A percentile compares a stretch with the other conserved stretches of the same genome.
These are phyloP conservation scores for Porites australiensis DNA, from an alignment of 64 coral and sea anemone species.

Conservation along the genomic window DNA sequence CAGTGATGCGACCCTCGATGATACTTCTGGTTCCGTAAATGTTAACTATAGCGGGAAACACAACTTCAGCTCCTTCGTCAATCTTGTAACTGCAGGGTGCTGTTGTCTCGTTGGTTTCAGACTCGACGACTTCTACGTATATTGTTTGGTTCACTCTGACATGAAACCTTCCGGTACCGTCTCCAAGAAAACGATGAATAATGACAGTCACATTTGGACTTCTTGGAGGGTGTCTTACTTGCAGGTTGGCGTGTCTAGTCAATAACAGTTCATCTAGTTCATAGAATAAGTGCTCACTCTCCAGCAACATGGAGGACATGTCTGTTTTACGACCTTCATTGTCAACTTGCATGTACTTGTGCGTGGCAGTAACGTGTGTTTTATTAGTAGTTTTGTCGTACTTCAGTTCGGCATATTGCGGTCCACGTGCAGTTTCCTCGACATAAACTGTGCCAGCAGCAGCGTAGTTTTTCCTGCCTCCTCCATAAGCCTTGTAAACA, in stretches of 20 bases:
- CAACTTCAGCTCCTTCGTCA: constrained; percentile 93
- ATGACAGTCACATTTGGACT: constrained; percentile 88
- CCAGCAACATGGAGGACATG: constrained; percentile 80
- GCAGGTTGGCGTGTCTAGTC: constrained; percentile 87
- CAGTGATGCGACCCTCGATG: constrained; percentile 92
- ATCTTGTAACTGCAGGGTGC: constrained; percentile 98
- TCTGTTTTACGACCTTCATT: constrained; percentile 84
- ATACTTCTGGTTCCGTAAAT: constrained; percentile 93
- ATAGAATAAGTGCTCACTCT: constrained; percentile 75
- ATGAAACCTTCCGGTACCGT: constrained; percentile 94
- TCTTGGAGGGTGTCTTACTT: constrained; percentile 83
- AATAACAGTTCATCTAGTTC: constrained; percentile 94
- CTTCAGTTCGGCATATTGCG: constrained; percentile 97
- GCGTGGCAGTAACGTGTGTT: constrained; percentile 77
- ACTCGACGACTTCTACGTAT: constrained; percentile 98
- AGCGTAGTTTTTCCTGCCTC: constrained; percentile 74
- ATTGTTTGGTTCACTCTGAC: constrained; percentile 89
- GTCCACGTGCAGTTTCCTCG: constrained; percentile 94
- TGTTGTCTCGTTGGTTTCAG: constrained; percentile 86
- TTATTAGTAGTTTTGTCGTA: constrained; percentile 87
- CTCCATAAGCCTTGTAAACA: constrained; percentile 83
- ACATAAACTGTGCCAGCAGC: constrained; percentile 95
- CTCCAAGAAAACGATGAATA: constrained; percentile 93
- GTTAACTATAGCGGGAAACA: constrained; percentile 90
- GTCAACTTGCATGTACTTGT: constrained; percentile 92